Percentiles rank a stretch among this genome's conserved stretches.
phyloP scores from a whole-genome alignment of 2,113 vertebrate genomes.

The Puma concolor region DNA sequence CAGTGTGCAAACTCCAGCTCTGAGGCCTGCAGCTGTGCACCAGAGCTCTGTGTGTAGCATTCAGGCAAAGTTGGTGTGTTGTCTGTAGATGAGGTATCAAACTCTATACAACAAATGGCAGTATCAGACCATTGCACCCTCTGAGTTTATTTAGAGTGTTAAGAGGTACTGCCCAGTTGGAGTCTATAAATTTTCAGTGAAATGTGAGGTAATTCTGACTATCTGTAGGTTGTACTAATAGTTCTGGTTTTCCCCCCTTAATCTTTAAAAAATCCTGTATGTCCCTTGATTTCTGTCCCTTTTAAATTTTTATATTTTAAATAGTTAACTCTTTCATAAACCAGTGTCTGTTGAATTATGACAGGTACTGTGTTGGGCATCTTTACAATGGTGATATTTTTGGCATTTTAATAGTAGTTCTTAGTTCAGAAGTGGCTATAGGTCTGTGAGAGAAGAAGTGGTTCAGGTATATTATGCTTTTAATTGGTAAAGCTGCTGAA shows the following conservation, averaged over 20 bases:
- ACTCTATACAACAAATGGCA: neutral
- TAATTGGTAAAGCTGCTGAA: constrained; percentile 27
- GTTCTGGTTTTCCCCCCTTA: neutral
- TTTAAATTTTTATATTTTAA: neutral
- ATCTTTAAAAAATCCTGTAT: neutral
- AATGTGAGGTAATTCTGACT: neutral
- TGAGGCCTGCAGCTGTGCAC: neutral
- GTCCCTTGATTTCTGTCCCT: neutral
- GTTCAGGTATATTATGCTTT: constrained; percentile 16
- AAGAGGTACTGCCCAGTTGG: neutral
- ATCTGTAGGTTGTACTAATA: neutral
- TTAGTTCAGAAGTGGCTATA: neutral
- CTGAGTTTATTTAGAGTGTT: neutral
- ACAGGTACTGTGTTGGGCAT: neutral
- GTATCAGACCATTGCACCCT: neutral
- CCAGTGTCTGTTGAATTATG: neutral
- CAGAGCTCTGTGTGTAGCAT: neutral
- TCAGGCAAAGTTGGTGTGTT: constrained; percentile 29
- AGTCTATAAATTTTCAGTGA: constrained; percentile 27
- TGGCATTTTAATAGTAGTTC: neutral
- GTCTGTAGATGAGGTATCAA: neutral
- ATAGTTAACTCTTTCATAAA: constrained; percentile 35
- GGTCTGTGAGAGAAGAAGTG: neutral
- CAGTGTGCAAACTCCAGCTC: neutral
- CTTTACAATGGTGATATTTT: neutral